Evolutionary conservation across 1,140 invertebrate species (phyloP).

Genomic region (Stegodyphus mimosarum): DNA sequence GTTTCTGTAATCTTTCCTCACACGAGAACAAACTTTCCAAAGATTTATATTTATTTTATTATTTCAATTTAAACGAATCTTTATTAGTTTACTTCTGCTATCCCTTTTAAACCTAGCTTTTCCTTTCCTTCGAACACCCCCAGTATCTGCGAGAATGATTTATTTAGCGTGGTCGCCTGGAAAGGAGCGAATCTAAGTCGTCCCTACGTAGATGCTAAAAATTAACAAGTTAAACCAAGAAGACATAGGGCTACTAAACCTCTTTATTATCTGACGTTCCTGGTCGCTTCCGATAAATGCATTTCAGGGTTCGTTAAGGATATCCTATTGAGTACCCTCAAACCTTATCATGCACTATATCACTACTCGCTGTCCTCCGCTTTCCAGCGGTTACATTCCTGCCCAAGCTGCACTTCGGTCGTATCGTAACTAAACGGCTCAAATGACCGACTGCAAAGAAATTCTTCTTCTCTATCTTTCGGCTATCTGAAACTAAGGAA

Average conservation of each 20-base stretch:
- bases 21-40: too few species aligned
- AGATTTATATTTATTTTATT: too few species aligned
- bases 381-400: constrained; percentile 16
- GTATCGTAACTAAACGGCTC: constrained; percentile 44
- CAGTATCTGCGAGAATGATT: too few species aligned
- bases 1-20: too few species aligned
- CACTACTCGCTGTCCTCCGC: neutral
- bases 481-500: neutral
- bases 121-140: too few species aligned
- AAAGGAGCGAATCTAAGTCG: too few species aligned
- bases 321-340: constrained; percentile 40
- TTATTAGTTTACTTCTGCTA: too few species aligned
- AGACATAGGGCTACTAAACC: constrained; percentile 16
- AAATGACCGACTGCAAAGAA: constrained; percentile 46
- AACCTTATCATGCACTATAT: constrained; percentile 47
- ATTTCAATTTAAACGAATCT: too few species aligned
- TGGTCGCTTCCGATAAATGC: constrained; percentile 45
- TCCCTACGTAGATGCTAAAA: neutral
- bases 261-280: constrained; percentile 43
- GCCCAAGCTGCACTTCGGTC: neutral
- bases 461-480: constrained; percentile 18
- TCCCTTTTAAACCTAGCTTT: too few species aligned
- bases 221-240: constrained; percentile 5
- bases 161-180: too few species aligned
- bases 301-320: constrained; percentile 47